A percentile compares a stretch with the other conserved stretches of the same genome.
phyloP scores from a whole-genome alignment of 1,140 invertebrate genomes.

The Trinorchestia longiramus region DNA sequence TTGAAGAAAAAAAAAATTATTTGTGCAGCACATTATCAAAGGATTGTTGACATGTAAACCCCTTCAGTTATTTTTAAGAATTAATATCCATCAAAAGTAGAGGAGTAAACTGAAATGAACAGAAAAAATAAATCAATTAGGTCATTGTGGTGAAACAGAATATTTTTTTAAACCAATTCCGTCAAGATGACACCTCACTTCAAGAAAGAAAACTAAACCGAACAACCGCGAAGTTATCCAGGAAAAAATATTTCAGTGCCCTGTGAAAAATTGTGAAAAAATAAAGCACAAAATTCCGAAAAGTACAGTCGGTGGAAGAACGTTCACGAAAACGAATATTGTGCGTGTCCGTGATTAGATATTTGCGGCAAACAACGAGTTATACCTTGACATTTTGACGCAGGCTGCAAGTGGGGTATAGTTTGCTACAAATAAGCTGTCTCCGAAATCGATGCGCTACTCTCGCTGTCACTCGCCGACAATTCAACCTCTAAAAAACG shows the following conservation, averaged over 20 bases:
- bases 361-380: not conserved
- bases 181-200: not conserved
- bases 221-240: not conserved
- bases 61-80: not conserved
- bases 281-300: not conserved
- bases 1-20: not conserved
- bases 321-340: not conserved
- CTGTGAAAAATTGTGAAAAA: not conserved
- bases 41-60: not conserved
- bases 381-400: not conserved
- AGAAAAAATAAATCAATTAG: not conserved
- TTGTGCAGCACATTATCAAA: not conserved
- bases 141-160: not conserved
- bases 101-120: not conserved
- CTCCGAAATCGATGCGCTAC: not conserved
- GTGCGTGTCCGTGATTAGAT: not conserved
- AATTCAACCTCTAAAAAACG: conserved; percentile 1
- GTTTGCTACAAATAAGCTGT: conserved; percentile 2
- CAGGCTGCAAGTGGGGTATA: not conserved
- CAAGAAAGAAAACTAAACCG: not conserved
- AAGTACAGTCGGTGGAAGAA: not conserved
- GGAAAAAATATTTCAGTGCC: not conserved
- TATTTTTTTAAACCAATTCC: not conserved
- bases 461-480: not conserved
- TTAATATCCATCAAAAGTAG: not conserved